Evolutionary conservation across 1,140 invertebrate genomes (phyloP), one percentile per base, ranked within the genome.

Genomic region (Eriocheir sinensis): DNA sequence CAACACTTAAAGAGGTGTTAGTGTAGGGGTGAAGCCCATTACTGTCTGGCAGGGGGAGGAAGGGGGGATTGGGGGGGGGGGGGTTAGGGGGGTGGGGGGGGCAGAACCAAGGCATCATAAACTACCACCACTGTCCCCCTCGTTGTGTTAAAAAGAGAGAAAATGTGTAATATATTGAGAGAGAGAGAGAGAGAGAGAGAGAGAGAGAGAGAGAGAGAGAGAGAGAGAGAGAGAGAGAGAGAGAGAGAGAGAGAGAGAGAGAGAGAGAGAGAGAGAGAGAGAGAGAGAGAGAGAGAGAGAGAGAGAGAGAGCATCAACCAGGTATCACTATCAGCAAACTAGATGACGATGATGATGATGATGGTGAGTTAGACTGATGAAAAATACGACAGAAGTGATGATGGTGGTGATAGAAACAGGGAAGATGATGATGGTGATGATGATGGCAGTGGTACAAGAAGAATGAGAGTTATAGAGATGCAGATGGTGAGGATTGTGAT

Each of bases 231-330:
- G 34, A 32, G n/a, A 34, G 32, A 85, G 81, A 85, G 32, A 32
- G 34, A 30, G 30, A 2, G 12, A 53, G 48, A 2, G 0, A 53
- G 21, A 2, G 12, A 53, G 48, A 12, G 1, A 90, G 89, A 90
- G 30, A 79, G 34, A 60, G 41, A 79, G 34, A 92, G 36, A 83
- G 91, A 92, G 34, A 88, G 85, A 88, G 34, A 88, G 83, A 86
- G 32, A 40, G 53, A 92, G 53, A 81, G 36, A 92, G 72, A 81
- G 48, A 92, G 36, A 92, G 40, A 92, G 36, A 92, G 21, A 83
- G 38, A 92, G 1, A 38, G 17, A 92, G 40, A 92, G 17, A 3
- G n/a, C n/a, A n/a, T n/a, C n/a, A n/a, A n/a, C n/a, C n/a, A n/a
- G n/a, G n/a, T n/a, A n/a, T n/a, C n/a, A n/a, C n/a, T n/a, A n/a